Conservation (phyloP, 2,113 vertebrate species). For the Pollimyrus isidori region DNA sequence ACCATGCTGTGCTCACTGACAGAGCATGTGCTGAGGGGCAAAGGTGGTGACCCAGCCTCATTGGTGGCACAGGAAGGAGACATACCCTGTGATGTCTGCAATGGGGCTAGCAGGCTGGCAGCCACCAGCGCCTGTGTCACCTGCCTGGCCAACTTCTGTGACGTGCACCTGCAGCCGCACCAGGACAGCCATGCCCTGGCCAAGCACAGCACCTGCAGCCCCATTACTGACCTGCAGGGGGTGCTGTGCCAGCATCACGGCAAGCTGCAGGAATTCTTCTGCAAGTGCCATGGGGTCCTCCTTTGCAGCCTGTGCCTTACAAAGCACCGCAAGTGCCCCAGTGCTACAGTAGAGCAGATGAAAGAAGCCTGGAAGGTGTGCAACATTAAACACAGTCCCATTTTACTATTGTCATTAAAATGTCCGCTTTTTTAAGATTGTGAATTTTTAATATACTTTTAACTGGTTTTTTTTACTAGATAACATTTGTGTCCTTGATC, state of each 20-base stretch:
- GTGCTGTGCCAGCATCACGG: background rate
- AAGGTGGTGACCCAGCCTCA: background rate
- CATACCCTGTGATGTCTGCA: constrained; percentile 43
- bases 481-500: background rate
- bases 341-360: background rate
- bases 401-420: background rate
- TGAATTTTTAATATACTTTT: background rate
- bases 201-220: constrained; percentile 16
- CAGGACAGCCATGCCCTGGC: constrained; percentile 5
- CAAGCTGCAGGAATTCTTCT: background rate
- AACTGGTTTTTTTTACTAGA: background rate
- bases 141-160: constrained; percentile 26
- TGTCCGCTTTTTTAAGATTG: background rate
- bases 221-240: background rate
- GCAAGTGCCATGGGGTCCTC: background rate
- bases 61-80: background rate
- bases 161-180: constrained; percentile 19
- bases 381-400: background rate
- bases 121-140: constrained; percentile 23
- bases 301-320: background rate
- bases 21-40: background rate
- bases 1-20: background rate
- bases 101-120: constrained; percentile 4
- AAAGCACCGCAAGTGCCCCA: background rate
- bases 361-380: background rate